Conservation (phyloP, 2,113 vertebrate genomes). For the Ceuthmochares aereus region DNA sequence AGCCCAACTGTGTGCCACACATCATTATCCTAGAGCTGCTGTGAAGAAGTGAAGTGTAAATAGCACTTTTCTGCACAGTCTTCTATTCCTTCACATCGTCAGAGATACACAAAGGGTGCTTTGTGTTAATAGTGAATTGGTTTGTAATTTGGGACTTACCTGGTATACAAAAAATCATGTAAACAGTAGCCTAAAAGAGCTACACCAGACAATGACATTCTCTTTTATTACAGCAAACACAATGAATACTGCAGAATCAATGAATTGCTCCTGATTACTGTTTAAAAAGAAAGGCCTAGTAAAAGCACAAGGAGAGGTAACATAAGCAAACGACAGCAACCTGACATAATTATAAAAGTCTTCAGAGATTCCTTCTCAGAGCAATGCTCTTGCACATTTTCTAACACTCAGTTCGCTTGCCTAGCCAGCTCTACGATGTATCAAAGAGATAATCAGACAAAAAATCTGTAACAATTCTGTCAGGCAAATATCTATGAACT, state of each 20-base stretch:
- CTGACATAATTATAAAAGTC: background rate
- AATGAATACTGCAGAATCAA: background rate
- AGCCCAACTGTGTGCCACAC: background rate
- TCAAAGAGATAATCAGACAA: background rate
- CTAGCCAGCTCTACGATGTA: background rate
- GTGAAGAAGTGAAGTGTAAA: background rate
- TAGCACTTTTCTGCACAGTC: background rate
- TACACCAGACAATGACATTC: background rate
- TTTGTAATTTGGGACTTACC: background rate
- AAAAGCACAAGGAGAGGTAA: background rate
- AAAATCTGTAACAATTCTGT: background rate
- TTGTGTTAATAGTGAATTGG: background rate
- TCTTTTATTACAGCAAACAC: background rate
- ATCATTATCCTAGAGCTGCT: background rate
- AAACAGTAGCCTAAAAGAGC: background rate
- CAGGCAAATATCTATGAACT: background rate
- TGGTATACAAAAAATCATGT: background rate
- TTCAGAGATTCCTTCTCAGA: background rate
- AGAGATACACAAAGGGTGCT: background rate
- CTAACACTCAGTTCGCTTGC: background rate
- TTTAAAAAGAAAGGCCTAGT: background rate
- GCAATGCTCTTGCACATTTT: background rate
- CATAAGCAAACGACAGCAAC: background rate
- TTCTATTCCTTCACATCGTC: background rate
- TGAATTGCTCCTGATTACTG: background rate